Conservation (phyloP, 2,113 vertebrate genomes). For the Xiphophorus couchianus region DNA sequence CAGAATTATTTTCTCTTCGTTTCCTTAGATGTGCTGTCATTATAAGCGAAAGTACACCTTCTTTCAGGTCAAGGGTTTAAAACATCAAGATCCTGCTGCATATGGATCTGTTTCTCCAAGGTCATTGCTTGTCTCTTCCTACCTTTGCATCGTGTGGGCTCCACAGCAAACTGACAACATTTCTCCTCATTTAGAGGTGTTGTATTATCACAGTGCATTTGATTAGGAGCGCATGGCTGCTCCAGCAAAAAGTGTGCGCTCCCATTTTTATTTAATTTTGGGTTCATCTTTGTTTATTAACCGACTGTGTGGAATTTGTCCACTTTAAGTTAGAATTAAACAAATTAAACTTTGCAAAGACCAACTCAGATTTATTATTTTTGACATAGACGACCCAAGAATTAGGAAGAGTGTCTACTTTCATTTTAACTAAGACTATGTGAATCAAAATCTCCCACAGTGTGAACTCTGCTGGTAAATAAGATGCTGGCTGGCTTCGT, state of each 20-base stretch:
- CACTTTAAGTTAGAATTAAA: not conserved
- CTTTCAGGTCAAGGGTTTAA: not conserved
- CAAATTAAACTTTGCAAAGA: not conserved
- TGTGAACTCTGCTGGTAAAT: not conserved
- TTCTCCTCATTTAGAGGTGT: not conserved
- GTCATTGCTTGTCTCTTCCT: not conserved
- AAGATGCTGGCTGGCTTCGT: not conserved
- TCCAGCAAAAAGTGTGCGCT: not conserved
- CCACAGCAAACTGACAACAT: not conserved
- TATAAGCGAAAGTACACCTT: not conserved
- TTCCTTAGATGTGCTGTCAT: not conserved
- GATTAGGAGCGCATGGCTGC: not conserved
- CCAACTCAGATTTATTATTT: not conserved
- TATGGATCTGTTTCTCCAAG: not conserved
- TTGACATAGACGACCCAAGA: not conserved
- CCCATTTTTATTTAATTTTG: not conserved
- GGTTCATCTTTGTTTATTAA: not conserved
- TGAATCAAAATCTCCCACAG: not conserved
- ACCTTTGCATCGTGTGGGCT: not conserved
- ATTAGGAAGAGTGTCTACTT: not conserved
- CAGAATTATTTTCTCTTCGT: not conserved
- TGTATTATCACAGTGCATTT: not conserved
- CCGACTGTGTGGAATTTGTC: not conserved
- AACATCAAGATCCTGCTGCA: not conserved
- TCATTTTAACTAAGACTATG: not conserved